phyloP scores from a whole-genome alignment of 2,888 invertebrate genomes.

The Protodeltote pygarga region DNA sequence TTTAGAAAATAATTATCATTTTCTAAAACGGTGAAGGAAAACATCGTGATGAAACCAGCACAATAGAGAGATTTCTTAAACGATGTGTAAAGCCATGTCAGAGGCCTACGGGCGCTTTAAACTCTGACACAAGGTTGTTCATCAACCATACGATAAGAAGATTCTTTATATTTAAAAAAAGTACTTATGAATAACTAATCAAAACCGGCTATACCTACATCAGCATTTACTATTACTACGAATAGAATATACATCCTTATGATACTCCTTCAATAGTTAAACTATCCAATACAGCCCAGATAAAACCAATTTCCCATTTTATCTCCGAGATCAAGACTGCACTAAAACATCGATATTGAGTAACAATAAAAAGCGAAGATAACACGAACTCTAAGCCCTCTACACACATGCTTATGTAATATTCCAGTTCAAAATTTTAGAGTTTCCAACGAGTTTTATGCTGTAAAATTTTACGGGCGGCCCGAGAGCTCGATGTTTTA shows the following conservation, averaged over 20 bases:
- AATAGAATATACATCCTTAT: neutral
- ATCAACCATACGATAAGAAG: too few species aligned
- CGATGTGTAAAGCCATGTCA: too few species aligned
- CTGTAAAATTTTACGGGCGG: slow-evolving; percentile 58
- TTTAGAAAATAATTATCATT: too few species aligned
- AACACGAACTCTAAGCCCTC: slow-evolving; percentile 28
- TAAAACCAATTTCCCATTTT: slow-evolving; percentile 27
- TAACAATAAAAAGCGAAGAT: slow-evolving; percentile 35
- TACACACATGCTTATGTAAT: slow-evolving; percentile 31
- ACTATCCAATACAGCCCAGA: slow-evolving; percentile 8
- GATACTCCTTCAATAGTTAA: neutral
- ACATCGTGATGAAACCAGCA: too few species aligned
- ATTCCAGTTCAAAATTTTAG: slow-evolving; percentile 43
- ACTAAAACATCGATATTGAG: slow-evolving; percentile 32
- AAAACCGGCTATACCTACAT: too few species aligned
- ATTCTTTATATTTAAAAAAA: too few species aligned
- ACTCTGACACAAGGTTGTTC: too few species aligned
- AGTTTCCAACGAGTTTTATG: slow-evolving; percentile 52
- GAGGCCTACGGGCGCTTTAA: too few species aligned
- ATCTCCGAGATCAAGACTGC: slow-evolving; percentile 11
- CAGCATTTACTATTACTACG: too few species aligned
- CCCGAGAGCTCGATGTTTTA: slow-evolving; percentile 25
- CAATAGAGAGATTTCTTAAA: too few species aligned
- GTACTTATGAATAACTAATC: too few species aligned
- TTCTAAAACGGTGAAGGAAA: too few species aligned